These are phyloP conservation scores for Chionis minor DNA, from an alignment of 2,113 vertebrate species.

Conservation along the genomic window DNA sequence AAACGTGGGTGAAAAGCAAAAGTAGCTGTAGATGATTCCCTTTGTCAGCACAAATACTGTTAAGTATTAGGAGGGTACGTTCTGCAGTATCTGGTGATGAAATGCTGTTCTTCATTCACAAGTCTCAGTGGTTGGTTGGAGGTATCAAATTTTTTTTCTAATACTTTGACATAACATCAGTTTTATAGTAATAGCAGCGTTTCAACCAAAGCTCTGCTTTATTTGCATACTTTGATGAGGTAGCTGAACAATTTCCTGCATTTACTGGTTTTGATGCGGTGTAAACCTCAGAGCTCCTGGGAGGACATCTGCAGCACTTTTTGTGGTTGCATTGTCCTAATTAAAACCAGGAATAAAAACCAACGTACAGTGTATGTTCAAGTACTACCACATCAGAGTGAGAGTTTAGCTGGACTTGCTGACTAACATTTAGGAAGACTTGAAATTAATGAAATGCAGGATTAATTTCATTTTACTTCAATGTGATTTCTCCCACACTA, in stretches of 20 bases:
- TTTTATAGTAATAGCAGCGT: neutral
- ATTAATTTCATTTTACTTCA: neutral
- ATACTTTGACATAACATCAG: neutral
- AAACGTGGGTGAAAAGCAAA: neutral
- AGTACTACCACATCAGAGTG: neutral
- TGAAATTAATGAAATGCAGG: neutral
- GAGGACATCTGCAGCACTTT: neutral
- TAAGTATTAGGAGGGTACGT: neutral
- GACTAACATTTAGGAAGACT: neutral
- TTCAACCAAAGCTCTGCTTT: neutral
- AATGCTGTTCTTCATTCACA: neutral
- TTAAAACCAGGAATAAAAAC: neutral
- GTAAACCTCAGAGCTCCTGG: neutral
- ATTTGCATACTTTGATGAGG: neutral
- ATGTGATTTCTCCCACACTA: neutral
- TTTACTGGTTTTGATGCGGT: neutral
- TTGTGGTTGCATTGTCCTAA: neutral
- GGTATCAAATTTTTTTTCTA: neutral
- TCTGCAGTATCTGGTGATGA: neutral
- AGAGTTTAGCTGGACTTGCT: neutral
- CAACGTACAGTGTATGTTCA: accelerated
- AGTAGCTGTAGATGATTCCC: neutral
- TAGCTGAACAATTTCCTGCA: neutral
- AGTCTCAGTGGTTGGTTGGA: neutral
- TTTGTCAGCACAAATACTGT: neutral